Evolutionary conservation across 2,888 invertebrate genomes (phyloP).

Genomic region (Tetranychus truncatus): DNA sequence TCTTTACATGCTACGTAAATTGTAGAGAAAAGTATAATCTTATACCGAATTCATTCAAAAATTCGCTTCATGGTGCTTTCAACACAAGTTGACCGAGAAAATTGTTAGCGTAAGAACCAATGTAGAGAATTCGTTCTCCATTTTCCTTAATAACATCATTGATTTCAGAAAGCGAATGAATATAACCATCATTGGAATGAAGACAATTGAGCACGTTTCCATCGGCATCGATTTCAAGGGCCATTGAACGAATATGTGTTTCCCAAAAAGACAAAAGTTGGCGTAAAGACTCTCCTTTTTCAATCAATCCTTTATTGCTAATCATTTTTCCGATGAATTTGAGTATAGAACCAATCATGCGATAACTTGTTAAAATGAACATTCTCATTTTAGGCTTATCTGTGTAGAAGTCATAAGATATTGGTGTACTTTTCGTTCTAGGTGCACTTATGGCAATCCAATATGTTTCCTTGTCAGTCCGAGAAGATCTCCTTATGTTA

Average conservation of each 20-base stretch:
- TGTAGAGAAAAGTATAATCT: too few species aligned
- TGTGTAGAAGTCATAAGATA: constrained; percentile 20
- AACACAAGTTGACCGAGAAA: not conserved
- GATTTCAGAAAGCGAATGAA: not conserved
- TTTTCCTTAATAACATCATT: not conserved
- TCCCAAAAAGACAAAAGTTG: not conserved
- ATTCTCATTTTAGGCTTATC: constrained; percentile 19
- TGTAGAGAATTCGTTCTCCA: not conserved
- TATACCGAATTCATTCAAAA: too few species aligned
- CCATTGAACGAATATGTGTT: constrained; percentile 8
- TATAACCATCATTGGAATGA: constrained; percentile 14
- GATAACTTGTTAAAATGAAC: constrained; percentile 16
- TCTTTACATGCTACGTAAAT: too few species aligned
- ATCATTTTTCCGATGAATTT: not conserved
- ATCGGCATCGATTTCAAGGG: constrained; percentile 20
- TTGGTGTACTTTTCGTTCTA: constrained; percentile 15
- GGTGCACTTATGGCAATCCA: constrained; percentile 31
- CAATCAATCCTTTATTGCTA: not conserved
- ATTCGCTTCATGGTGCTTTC: too few species aligned
- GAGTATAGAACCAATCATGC: constrained; percentile 17
- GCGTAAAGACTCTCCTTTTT: not conserved
- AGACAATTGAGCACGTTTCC: constrained; percentile 20
- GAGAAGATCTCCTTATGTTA: constrained; percentile 38
- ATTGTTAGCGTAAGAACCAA: not conserved
- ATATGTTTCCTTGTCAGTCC: constrained; percentile 30